A percentile compares a stretch with the other conserved stretches of the same genome.
These are phyloP conservation scores for Phaethon lepturus DNA, from an alignment of 2,113 vertebrate species.

Conservation along the genomic window DNA sequence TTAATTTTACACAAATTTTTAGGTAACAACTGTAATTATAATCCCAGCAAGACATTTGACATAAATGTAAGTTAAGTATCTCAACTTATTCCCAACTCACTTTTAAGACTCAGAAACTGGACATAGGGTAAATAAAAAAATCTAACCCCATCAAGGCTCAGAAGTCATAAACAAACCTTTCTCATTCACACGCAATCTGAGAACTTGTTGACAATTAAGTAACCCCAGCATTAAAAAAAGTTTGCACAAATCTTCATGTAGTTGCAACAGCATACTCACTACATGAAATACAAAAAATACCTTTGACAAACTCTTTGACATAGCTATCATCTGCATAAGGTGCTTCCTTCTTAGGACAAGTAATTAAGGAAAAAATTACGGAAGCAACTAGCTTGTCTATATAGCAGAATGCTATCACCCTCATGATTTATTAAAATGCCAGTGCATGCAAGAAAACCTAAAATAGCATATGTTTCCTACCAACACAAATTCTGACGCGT, in stretches of 20 bases:
- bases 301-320: background rate
- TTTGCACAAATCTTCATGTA: background rate
- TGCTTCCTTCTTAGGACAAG: background rate
- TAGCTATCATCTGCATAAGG: background rate
- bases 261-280: background rate
- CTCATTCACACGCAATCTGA: background rate
- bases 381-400: background rate
- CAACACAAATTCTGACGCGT: background rate
- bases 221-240: background rate
- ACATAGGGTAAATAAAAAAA: background rate
- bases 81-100: background rate
- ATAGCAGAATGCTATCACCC: background rate
- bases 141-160: background rate
- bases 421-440: background rate
- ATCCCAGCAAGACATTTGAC: background rate
- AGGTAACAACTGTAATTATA: background rate
- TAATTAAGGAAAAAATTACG: background rate
- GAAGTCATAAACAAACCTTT: background rate
- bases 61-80: background rate
- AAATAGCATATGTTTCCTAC: fast-evolving
- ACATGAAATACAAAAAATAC: background rate
- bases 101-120: background rate
- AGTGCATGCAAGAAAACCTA: fast-evolving
- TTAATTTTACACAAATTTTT: background rate
- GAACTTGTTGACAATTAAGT: background rate